Conservation (phyloP, 2,113 vertebrate species). For the Athene cunicularia region DNA sequence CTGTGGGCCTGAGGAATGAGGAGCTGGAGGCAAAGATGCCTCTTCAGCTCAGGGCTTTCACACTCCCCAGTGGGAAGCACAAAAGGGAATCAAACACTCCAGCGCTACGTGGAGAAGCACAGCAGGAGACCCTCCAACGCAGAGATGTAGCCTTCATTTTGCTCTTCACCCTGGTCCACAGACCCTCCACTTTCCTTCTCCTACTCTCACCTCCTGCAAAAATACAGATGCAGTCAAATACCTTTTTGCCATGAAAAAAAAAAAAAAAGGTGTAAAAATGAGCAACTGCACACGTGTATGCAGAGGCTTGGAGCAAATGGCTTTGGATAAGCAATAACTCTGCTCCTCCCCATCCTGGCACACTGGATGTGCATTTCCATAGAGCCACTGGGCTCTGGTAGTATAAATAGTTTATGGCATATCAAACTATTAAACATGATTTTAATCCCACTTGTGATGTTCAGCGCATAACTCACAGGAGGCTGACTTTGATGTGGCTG, state of each 20-base stretch:
- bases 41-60: not conserved
- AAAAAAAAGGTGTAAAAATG: not conserved
- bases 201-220: not conserved
- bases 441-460: conserved; percentile 80
- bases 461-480: conserved; percentile 54
- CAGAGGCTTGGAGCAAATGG: not conserved
- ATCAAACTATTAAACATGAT: conserved; percentile 77
- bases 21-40: not conserved
- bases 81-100: not conserved
- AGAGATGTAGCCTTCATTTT: accelerated
- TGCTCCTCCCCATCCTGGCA: not conserved
- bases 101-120: not conserved
- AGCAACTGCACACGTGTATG: not conserved
- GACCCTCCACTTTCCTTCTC: not conserved
- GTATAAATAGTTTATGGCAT: conserved; percentile 77
- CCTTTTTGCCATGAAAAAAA: not conserved
- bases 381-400: conserved; percentile 38
- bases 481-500: conserved; percentile 76
- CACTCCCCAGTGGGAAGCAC: not conserved
- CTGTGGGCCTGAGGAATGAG: not conserved
- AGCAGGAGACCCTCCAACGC: not conserved
- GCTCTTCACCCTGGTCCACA: not conserved
- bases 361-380: conserved; percentile 5
- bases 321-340: not conserved
- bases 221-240: not conserved